These are phyloP conservation scores for Tetrao urogallus DNA, from an alignment of 2,113 vertebrate genomes.

Conservation along the genomic window DNA sequence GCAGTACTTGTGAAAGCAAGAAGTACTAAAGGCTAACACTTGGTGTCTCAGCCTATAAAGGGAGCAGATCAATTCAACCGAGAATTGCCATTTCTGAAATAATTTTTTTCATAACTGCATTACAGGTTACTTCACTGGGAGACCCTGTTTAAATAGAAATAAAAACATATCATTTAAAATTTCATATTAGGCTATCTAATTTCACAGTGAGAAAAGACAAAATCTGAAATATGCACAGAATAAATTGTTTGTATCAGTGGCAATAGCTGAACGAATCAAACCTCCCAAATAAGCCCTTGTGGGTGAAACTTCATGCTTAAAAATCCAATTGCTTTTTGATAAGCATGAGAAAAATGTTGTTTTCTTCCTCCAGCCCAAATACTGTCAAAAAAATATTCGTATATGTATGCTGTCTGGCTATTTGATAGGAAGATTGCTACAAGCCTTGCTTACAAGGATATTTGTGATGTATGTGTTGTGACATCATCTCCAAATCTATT, in stretches of 20 bases:
- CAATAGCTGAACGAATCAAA: not conserved
- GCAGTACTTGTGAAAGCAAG: not conserved
- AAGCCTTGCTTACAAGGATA: conserved; percentile 2
- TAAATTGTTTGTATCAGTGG: not conserved
- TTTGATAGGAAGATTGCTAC: conserved; percentile 33
- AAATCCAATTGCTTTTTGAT: conserved; percentile 42
- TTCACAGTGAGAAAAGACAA: conserved; percentile 4
- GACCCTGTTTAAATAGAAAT: conserved; percentile 18
- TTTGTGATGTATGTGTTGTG: not conserved
- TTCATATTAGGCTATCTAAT: conserved; percentile 23
- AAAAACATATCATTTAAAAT: conserved; percentile 16
- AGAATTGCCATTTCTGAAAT: conserved; percentile 32
- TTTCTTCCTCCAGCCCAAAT: conserved; percentile 12
- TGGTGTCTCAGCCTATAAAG: not conserved
- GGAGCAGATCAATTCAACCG: not conserved
- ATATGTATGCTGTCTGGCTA: not conserved
- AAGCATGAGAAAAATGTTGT: not conserved
- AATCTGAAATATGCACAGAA: not conserved
- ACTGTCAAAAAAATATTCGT: conserved; percentile 42
- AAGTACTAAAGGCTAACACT: not conserved
- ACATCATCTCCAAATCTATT: conserved; percentile 37
- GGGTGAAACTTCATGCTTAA: conserved; percentile 29
- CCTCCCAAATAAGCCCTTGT: not conserved
- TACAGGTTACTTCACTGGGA: conserved; percentile 24
- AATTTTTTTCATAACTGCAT: conserved; percentile 22